Evolutionary conservation across 2,113 vertebrate species (phyloP).

Genomic region (Rhineura floridana): DNA sequence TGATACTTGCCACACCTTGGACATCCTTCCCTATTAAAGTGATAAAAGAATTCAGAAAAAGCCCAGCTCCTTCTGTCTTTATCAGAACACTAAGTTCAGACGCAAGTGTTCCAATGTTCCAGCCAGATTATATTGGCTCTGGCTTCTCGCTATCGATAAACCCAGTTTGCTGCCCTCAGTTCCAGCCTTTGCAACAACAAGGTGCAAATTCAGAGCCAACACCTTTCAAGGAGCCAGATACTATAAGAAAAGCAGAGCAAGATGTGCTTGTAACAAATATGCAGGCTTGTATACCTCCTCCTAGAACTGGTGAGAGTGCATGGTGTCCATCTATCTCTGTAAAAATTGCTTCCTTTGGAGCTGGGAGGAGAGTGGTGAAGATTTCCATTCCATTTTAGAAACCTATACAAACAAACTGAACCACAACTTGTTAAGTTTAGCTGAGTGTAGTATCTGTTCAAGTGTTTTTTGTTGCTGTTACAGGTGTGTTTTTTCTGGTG

Average conservation of each 20-base stretch:
- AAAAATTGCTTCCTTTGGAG: slow-evolving; percentile 67
- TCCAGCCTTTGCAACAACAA: slow-evolving; percentile 40
- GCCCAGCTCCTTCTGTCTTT: slow-evolving; percentile 53
- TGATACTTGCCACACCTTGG: slow-evolving; percentile 72
- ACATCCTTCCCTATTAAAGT: slow-evolving; percentile 70
- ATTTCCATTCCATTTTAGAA: slow-evolving; percentile 73
- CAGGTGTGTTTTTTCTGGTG: neutral
- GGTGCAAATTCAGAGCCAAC: slow-evolving; percentile 45
- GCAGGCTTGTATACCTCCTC: slow-evolving; percentile 20
- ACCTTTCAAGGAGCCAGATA: slow-evolving; percentile 33
- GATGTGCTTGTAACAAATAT: slow-evolving; percentile 46
- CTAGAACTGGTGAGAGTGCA: neutral
- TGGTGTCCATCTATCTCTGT: slow-evolving; percentile 59
- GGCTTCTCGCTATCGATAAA: slow-evolving; percentile 66
- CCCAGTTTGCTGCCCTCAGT: slow-evolving; percentile 59
- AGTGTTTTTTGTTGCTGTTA: neutral
- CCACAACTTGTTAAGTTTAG: neutral
- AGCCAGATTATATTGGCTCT: slow-evolving; percentile 42
- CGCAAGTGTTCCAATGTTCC: slow-evolving; percentile 27
- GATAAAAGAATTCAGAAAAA: slow-evolving; percentile 69
- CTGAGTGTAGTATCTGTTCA: neutral
- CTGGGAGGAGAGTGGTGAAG: slow-evolving; percentile 72
- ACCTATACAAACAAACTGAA: neutral
- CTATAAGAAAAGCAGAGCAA: slow-evolving; percentile 30
- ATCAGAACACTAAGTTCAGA: slow-evolving; percentile 43